phyloP scores from a whole-genome alignment of 2,113 vertebrate species.

The Lepisosteus osseus region DNA sequence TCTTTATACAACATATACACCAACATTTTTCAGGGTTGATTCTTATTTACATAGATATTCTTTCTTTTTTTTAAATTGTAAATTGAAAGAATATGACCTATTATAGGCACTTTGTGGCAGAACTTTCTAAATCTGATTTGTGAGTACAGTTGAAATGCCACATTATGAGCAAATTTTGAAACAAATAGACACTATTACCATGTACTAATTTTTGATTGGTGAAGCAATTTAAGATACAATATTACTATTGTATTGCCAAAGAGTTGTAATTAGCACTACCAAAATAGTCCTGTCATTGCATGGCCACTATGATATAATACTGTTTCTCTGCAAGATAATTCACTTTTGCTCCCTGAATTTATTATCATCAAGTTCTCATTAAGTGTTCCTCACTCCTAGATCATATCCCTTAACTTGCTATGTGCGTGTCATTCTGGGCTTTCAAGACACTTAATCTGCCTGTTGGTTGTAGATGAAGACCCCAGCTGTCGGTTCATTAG shows the following conservation, averaged over 20 bases:
- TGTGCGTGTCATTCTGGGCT: slow-evolving; percentile 47
- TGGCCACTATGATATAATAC: not conserved
- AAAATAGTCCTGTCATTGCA: not conserved
- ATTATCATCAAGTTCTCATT: slow-evolving; percentile 65
- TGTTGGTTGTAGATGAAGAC: slow-evolving; percentile 55
- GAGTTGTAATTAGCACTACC: not conserved
- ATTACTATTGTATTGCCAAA: too few species aligned
- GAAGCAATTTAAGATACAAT: too few species aligned
- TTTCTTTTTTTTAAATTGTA: too few species aligned
- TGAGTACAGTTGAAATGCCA: slow-evolving; percentile 23
- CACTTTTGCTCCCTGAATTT: slow-evolving; percentile 27
- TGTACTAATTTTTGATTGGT: not conserved
- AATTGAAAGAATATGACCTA: too few species aligned
- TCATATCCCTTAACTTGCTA: slow-evolving; percentile 43
- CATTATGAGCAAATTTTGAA: not conserved
- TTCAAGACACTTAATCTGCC: slow-evolving; percentile 56
- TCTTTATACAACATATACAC: too few species aligned
- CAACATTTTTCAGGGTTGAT: too few species aligned
- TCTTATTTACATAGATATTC: too few species aligned
- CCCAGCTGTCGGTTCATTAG: slow-evolving; percentile 63
- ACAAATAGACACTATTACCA: too few species aligned
- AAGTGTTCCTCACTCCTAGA: slow-evolving; percentile 61
- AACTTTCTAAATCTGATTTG: slow-evolving; percentile 22
- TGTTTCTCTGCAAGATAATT: not conserved
- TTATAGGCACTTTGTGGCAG: too few species aligned